phyloP scores from a whole-genome alignment of 2,797 vertebrate genomes.

The Halcyon chelicuti region DNA sequence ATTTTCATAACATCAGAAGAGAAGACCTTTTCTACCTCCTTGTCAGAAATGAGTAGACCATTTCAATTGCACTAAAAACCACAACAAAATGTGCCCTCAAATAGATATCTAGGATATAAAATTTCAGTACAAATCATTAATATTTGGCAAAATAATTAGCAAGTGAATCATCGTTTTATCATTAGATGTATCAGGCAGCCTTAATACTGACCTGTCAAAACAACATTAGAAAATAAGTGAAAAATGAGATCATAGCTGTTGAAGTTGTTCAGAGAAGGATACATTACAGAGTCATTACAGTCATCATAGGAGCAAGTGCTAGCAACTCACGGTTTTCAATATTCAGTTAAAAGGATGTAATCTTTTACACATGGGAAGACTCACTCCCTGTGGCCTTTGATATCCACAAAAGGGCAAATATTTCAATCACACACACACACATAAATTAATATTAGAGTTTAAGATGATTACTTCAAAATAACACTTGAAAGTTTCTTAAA shows the following conservation, averaged over 20 bases:
- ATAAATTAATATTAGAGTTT: background rate
- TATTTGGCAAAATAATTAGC: conserved; percentile 43
- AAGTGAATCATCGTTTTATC: conserved; percentile 14
- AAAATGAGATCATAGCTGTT: conserved; percentile 15
- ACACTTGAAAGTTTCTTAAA: background rate
- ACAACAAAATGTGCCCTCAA: background rate
- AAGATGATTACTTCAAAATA: background rate
- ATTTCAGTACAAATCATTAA: conserved; percentile 9
- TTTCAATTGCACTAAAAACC: background rate
- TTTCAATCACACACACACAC: background rate
- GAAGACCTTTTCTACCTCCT: background rate
- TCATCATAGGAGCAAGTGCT: background rate
- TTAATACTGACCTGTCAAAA: conserved; percentile 33
- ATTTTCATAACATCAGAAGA: background rate
- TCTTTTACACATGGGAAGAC: background rate
- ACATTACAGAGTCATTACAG: background rate
- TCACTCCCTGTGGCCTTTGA: background rate
- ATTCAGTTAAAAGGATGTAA: background rate
- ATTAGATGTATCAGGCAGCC: conserved; percentile 9
- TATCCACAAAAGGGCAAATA: background rate
- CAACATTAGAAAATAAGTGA: conserved; percentile 16
- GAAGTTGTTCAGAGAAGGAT: background rate
- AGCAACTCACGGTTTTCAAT: background rate
- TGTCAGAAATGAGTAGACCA: background rate
- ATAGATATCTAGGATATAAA: background rate